Conservation (phyloP, 2,113 vertebrate species). For the Vulpes vulpes region DNA sequence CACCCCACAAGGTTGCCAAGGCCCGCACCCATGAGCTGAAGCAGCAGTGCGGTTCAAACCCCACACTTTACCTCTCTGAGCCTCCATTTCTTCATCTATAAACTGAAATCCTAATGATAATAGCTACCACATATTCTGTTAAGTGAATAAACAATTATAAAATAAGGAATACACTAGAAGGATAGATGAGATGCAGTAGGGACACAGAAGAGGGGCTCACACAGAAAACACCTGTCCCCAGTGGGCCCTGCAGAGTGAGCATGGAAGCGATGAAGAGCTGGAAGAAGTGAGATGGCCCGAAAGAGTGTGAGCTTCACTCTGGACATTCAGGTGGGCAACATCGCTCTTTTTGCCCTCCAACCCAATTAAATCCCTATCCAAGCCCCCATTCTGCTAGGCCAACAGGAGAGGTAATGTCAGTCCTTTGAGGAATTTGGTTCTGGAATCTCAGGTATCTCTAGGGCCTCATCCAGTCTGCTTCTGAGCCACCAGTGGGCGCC, state of each 20-base stretch:
- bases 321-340: background rate
- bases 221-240: background rate
- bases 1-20: background rate
- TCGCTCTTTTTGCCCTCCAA: background rate
- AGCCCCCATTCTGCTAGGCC: background rate
- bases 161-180: background rate
- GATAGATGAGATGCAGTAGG: background rate
- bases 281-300: background rate
- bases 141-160: background rate
- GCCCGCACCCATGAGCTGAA: accelerated
- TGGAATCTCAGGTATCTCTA: background rate
- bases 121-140: background rate
- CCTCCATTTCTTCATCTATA: background rate
- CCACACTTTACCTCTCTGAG: background rate
- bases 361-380: background rate
- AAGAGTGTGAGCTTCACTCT: too few relatives aligned
- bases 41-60: accelerated
- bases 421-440: background rate
- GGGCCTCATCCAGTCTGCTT: background rate
- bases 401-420: background rate
- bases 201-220: background rate
- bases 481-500: background rate
- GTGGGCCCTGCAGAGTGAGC: background rate
- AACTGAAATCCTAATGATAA: background rate
- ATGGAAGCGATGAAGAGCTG: background rate